These are phyloP conservation scores for Tenebrosternarchus preto DNA, from an alignment of 2,113 vertebrate species.

Conservation along the genomic window DNA sequence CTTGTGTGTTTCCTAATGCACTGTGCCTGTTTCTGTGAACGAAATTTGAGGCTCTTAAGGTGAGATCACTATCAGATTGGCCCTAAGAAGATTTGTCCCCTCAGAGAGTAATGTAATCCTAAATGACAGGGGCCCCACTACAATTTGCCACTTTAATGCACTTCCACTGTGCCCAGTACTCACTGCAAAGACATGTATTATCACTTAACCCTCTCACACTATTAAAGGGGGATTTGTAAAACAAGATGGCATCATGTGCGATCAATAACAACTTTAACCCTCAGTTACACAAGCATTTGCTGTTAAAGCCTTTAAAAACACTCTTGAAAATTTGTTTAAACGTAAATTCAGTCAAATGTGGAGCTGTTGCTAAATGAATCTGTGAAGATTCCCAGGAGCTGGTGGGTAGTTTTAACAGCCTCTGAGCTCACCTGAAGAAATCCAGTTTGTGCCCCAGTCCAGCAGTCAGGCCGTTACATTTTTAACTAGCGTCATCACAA, in stretches of 20 bases:
- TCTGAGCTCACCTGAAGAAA: conserved; percentile 38
- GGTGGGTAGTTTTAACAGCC: conserved; percentile 24
- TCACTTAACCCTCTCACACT: conserved; percentile 24
- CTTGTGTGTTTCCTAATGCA: conserved; percentile 42
- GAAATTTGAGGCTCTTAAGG: conserved; percentile 58
- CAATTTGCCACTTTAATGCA: conserved; percentile 33
- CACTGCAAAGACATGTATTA: conserved; percentile 24
- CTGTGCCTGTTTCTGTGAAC: conserved; percentile 38
- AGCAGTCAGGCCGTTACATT: conserved; percentile 34
- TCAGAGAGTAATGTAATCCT: conserved; percentile 54
- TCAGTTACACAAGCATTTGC: conserved; percentile 17
- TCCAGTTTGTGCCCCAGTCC: conserved; percentile 10
- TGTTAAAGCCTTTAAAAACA: conserved; percentile 1
- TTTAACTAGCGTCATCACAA: conserved; percentile 33
- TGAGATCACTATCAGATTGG: conserved; percentile 57
- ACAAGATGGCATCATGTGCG: neutral
- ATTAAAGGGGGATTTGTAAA: conserved; percentile 13
- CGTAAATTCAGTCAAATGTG: neutral
- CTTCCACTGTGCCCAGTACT: conserved; percentile 22
- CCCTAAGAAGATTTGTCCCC: conserved; percentile 55
- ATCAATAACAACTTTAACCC: conserved; percentile 24
- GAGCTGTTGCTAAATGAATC: neutral
- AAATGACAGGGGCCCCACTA: conserved; percentile 42
- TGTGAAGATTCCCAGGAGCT: neutral
- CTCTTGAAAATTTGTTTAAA: neutral